phyloP scores from a whole-genome alignment of 2,888 invertebrate species.

The Neuroscelio doddi region DNA sequence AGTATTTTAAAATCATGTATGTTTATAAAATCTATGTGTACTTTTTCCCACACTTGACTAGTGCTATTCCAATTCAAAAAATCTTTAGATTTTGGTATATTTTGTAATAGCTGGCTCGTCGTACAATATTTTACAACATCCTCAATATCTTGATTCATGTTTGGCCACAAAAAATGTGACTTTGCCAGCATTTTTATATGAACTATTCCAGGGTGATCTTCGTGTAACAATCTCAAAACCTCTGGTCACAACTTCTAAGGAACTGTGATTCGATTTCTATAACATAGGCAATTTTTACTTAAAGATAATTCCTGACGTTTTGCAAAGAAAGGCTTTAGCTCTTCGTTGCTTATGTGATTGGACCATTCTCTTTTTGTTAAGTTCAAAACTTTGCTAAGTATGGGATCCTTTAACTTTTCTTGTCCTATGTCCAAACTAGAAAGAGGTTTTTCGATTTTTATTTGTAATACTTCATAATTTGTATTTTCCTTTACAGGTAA shows the following conservation, averaged over 20 bases:
- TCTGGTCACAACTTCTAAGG: constrained; percentile 11
- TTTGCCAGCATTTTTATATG: constrained; percentile 57
- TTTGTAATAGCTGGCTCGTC: constrained; percentile 51
- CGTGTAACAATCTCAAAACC: constrained; percentile 25
- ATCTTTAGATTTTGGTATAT: constrained; percentile 50
- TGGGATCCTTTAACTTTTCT: constrained; percentile 10
- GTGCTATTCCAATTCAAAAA: constrained; percentile 33
- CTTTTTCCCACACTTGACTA: constrained; percentile 60
- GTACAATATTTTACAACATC: constrained; percentile 48
- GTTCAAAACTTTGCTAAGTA: constrained; percentile 28
- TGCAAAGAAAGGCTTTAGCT: constrained; percentile 14
- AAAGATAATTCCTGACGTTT: constrained; percentile 16
- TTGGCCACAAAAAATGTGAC: constrained; percentile 56
- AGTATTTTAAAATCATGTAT: constrained; percentile 15
- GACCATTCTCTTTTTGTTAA: constrained; percentile 35
- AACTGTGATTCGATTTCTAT: constrained; percentile 29
- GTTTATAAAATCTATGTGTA: constrained; percentile 68
- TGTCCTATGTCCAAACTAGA: constrained; percentile 13
- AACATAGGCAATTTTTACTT: constrained; percentile 18
- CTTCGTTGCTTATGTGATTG: constrained; percentile 14
- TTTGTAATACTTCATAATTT: constrained; percentile 4
- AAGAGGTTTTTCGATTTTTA: constrained; percentile 4
- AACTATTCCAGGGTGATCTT: constrained; percentile 53
- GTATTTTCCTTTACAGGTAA: constrained; percentile 10
- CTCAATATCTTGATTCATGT: constrained; percentile 55